phyloP scores from a whole-genome alignment of 2,888 invertebrate genomes.

The Caenorhabditis sp. region DNA sequence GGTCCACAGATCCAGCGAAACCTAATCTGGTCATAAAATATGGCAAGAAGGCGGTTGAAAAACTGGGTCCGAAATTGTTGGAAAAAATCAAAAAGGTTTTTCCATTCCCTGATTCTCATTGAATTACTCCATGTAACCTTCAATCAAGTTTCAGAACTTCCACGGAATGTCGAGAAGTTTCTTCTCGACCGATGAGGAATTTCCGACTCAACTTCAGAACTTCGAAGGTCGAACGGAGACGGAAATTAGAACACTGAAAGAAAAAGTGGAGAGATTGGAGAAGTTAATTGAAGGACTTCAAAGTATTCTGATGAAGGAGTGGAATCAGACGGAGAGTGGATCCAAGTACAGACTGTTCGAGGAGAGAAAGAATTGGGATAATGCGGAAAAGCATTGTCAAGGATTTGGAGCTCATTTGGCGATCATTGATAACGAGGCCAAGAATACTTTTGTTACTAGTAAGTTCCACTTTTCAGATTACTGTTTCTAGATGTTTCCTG shows the following conservation, averaged over 20 bases:
- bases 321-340: conserved; percentile 73
- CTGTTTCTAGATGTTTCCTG: too few relatives aligned
- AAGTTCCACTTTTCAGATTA: conserved; percentile 11
- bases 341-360: conserved; percentile 73
- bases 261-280: conserved; percentile 57
- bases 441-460: conserved; percentile 72
- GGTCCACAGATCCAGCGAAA: conserved; percentile 40
- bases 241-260: conserved; percentile 48
- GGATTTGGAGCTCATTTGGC: conserved; percentile 72
- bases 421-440: conserved; percentile 71
- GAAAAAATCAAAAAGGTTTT: conserved; percentile 44
- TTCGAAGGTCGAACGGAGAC: conserved; percentile 52
- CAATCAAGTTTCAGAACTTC: conserved; percentile 62
- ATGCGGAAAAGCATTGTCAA: conserved; percentile 72
- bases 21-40: conserved; percentile 48
- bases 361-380: conserved; percentile 74
- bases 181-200: conserved; percentile 64
- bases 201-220: conserved; percentile 60
- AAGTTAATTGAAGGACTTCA: conserved; percentile 60
- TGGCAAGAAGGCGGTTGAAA: conserved; percentile 55
- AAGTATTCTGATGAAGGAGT: conserved; percentile 65
- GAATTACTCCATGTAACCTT: too few relatives aligned
- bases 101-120: too few relatives aligned
- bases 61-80: conserved; percentile 43
- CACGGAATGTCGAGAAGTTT: conserved; percentile 47